Evolutionary conservation across 2,113 vertebrate species (phyloP).

Genomic region (Eretmochelys imbricata): DNA sequence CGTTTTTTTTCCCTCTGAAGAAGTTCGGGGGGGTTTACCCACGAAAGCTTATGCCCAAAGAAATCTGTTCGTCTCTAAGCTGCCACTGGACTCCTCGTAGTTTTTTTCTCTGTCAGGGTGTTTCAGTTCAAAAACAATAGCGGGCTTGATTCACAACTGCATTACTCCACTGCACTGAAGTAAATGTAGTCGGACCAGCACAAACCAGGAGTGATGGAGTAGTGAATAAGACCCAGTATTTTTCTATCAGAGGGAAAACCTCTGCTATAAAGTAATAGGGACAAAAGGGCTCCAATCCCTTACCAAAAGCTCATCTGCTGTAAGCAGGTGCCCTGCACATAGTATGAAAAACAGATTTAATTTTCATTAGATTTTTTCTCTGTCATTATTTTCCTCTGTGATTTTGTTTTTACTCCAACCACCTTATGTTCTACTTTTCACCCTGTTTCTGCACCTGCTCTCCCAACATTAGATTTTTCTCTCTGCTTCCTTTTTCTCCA

Average conservation of each 20-base stretch:
- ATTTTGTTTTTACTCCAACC: not conserved
- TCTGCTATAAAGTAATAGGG: not conserved
- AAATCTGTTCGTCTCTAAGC: too few relatives aligned
- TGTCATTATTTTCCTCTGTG: not conserved
- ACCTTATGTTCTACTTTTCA: not conserved
- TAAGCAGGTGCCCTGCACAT: not conserved
- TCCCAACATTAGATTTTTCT: not conserved
- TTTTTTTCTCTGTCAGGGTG: too few relatives aligned
- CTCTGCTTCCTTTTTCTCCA: not conserved
- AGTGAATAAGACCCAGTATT: not conserved
- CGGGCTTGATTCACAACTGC: not conserved
- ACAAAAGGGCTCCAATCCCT: not conserved
- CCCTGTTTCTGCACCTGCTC: not conserved
- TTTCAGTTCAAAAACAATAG: conserved; percentile 4
- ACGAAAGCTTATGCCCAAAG: too few relatives aligned
- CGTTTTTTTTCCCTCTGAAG: not conserved
- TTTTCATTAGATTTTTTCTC: conserved; percentile 23
- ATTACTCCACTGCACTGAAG: not conserved
- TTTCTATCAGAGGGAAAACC: not conserved
- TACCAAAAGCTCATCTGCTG: not conserved
- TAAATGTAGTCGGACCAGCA: not conserved
- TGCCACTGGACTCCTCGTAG: too few relatives aligned
- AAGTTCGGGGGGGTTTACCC: too few relatives aligned
- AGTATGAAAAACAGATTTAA: not conserved
- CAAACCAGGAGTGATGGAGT: not conserved